Evolutionary conservation across 2,113 vertebrate genomes (phyloP).

Genomic region (Oncorhynchus clarkii): DNA sequence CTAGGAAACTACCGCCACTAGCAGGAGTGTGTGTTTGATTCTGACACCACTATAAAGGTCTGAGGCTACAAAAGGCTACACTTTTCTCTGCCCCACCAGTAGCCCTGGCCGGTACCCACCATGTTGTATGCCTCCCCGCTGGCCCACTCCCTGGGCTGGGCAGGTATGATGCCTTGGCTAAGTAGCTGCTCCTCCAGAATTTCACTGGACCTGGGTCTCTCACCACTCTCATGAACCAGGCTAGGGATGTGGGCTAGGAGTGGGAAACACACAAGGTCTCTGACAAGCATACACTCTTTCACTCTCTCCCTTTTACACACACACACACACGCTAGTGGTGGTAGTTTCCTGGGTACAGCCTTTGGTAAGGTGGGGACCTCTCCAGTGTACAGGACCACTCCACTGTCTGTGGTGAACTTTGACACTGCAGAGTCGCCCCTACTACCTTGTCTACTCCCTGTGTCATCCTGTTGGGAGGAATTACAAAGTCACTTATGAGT

Average conservation of each 20-base stretch:
- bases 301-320: neutral
- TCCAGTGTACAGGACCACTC: constrained; percentile 65
- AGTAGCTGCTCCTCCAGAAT: constrained; percentile 84
- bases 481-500: neutral
- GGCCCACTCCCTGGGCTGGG: constrained; percentile 47
- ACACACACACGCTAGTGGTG: constrained; percentile 42
- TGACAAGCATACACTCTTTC: neutral
- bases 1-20: too few species aligned
- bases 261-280: neutral
- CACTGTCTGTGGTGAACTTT: constrained; percentile 73
- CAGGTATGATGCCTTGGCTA: constrained; percentile 81
- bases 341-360: constrained; percentile 42
- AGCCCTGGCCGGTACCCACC: constrained; percentile 55
- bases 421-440: constrained; percentile 72
- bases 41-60: neutral
- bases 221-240: constrained; percentile 46
- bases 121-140: constrained; percentile 71
- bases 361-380: constrained; percentile 45
- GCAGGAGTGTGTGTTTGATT: too few species aligned
- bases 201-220: constrained; percentile 74
- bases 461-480: constrained; percentile 37
- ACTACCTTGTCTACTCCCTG: constrained; percentile 37
- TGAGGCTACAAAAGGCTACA: neutral
- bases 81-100: neutral
- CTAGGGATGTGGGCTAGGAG: constrained; percentile 25